phyloP scores from a whole-genome alignment of 2,888 invertebrate species.

The Melangyna quadrimaculata region DNA sequence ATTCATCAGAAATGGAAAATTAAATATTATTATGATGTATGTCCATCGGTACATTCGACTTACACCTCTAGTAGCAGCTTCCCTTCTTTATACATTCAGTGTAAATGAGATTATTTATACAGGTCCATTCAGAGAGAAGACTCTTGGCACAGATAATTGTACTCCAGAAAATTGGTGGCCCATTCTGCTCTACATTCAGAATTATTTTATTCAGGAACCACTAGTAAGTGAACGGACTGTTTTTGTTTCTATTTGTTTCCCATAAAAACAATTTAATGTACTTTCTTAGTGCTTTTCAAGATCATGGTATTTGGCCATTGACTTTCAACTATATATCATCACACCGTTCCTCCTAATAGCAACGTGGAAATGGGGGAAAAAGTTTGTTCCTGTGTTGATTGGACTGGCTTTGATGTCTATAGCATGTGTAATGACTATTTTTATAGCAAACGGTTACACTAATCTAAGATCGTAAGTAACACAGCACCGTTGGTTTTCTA shows the following conservation, averaged over 20 bases:
- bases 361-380: constrained; percentile 77
- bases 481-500: not conserved
- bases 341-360: constrained; percentile 82
- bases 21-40: constrained; percentile 73
- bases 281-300: constrained; percentile 78
- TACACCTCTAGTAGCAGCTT: constrained; percentile 81
- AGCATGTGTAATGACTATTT: constrained; percentile 4
- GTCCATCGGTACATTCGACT: constrained; percentile 79
- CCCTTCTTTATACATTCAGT: constrained; percentile 80
- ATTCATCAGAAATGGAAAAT: constrained; percentile 71
- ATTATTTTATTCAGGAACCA: constrained; percentile 76
- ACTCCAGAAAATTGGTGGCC: constrained; percentile 79
- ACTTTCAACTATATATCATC: constrained; percentile 82
- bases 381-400: constrained; percentile 64
- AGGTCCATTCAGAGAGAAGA: constrained; percentile 78
- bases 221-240: not conserved
- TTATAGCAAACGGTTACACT: constrained; percentile 7
- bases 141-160: constrained; percentile 73
- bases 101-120: constrained; percentile 80
- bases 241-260: not conserved
- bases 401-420: not conserved
- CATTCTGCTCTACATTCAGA: constrained; percentile 81
- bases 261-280: not conserved
- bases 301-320: constrained; percentile 83
- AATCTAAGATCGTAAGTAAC: not conserved